Evolutionary conservation across 2,797 vertebrate genomes (phyloP).

Genomic region (Nannoperca australis): DNA sequence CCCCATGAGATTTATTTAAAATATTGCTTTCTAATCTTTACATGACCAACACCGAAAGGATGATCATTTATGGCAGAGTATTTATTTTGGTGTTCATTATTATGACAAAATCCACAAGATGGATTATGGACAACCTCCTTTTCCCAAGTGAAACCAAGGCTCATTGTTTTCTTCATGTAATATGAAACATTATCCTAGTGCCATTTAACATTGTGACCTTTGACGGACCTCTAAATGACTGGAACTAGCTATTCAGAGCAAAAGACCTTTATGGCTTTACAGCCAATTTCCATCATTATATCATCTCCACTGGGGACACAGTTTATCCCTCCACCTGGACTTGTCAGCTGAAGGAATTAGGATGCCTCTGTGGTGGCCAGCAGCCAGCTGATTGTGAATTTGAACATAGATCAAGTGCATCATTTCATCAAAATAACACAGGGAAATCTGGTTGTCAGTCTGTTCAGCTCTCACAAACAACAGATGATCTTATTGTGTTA

Average conservation of each 20-base stretch:
- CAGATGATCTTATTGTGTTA: neutral
- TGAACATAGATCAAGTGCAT: constrained; percentile 57
- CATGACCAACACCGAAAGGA: constrained; percentile 7
- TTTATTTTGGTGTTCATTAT: constrained; percentile 8
- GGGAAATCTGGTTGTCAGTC: constrained; percentile 29
- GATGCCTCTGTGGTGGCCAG: constrained; percentile 43
- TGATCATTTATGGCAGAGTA: neutral
- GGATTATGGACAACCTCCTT: constrained; percentile 7
- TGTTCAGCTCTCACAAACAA: constrained; percentile 11
- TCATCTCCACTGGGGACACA: constrained; percentile 56
- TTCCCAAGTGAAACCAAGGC: neutral
- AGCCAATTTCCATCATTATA: constrained; percentile 48
- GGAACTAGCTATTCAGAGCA: constrained; percentile 16
- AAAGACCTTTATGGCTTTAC: neutral
- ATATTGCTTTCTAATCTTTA: constrained; percentile 24
- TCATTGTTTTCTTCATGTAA: neutral
- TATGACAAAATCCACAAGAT: neutral
- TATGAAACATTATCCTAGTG: neutral
- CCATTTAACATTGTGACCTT: constrained; percentile 3
- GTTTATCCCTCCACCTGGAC: constrained; percentile 77
- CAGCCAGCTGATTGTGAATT: constrained; percentile 55
- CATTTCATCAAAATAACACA: constrained; percentile 41
- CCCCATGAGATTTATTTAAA: constrained; percentile 29
- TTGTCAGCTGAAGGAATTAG: constrained; percentile 77
- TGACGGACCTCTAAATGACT: constrained; percentile 9